Evolutionary conservation across 2,113 vertebrate species (phyloP), one percentile per base, ranked within the genome.

Genomic region (Ranitomeya imitator): DNA sequence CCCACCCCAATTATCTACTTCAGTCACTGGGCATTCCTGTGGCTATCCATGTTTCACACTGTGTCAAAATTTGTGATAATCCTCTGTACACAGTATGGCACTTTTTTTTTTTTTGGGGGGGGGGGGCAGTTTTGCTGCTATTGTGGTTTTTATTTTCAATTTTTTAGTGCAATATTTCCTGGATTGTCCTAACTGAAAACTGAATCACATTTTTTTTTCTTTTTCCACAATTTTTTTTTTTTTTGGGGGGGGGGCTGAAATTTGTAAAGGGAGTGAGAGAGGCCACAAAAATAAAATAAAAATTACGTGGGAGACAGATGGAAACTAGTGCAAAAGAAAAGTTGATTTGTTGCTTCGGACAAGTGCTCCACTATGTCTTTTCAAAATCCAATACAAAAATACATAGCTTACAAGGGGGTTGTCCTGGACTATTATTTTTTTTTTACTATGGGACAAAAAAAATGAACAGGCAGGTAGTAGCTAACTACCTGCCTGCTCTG

Each of bases 1-100:
- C 63, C 31, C 63, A 65, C 86, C 31, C 78, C 52, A 80, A 73
- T 73, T 81, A 81, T 87, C 65, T 87, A n/a, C 71, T 86, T 51
- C 54, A 60, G 15, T 79, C 52, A 6, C 77, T 15, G 77, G 77
- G 77, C 18, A 26, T 55, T 21, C n/a, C 55, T 55, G 77, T 4
- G 55, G 37, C 71, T 76, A 37, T 52, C 16, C 51, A 12, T 4
- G 73, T 76, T 76, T 76, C 45, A 11, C 45, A 51, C 45, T 9
- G 45, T 76, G 73, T 76, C 73, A 51, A 19, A 51, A 51, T 76
- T 76, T 19, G 73, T 19, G 45, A 21, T 76, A 76, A 76, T 76
- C 73, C 45, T 18, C 8, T 18, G 18, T 9, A 7, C 21, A 21
- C 52, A 18, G 45, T 37, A 45, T 37, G 10, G 10, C 45, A 76